A percentile compares a stretch with the other conserved stretches of the same genome.
Evolutionary conservation across 2,113 vertebrate genomes (phyloP).

Genomic region (Dryoscopus gambensis): DNA sequence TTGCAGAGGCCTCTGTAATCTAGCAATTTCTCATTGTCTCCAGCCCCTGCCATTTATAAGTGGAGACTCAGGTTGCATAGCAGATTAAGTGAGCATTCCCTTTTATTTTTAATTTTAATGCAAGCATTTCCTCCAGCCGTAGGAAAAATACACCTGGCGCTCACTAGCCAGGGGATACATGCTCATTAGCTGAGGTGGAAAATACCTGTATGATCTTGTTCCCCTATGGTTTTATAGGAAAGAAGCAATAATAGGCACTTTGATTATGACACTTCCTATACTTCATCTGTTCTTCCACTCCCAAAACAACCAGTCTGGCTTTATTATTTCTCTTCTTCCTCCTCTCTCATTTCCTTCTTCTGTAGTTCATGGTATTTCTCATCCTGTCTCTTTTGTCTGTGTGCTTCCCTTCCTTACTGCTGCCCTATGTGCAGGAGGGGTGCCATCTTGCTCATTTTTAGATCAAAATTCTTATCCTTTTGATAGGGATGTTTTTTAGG

Average conservation of each 20-base stretch:
- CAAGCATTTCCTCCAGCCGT: background rate
- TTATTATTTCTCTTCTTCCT: background rate
- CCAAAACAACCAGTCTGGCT: background rate
- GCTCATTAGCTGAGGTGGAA: background rate
- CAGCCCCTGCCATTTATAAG: slow-evolving; percentile 27
- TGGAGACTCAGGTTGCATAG: background rate
- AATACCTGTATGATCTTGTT: slow-evolving; percentile 7
- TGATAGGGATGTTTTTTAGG: background rate
- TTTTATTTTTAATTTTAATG: slow-evolving; percentile 47
- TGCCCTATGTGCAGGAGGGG: rapidly evolving
- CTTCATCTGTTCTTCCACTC: background rate
- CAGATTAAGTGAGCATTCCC: slow-evolving; percentile 3
- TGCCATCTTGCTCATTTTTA: background rate
- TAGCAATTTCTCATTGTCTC: slow-evolving; percentile 50
- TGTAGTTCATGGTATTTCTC: background rate
- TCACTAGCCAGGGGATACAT: background rate
- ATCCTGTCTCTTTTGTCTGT: background rate
- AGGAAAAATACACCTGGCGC: background rate
- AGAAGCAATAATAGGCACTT: background rate
- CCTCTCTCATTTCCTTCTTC: background rate
- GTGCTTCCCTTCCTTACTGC: background rate
- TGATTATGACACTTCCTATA: background rate
- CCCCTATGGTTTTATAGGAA: background rate
- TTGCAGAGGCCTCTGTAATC: slow-evolving; percentile 23
- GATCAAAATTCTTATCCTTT: background rate